Evolutionary conservation across 2,888 invertebrate genomes (phyloP).

Genomic region (Apamea sordens): DNA sequence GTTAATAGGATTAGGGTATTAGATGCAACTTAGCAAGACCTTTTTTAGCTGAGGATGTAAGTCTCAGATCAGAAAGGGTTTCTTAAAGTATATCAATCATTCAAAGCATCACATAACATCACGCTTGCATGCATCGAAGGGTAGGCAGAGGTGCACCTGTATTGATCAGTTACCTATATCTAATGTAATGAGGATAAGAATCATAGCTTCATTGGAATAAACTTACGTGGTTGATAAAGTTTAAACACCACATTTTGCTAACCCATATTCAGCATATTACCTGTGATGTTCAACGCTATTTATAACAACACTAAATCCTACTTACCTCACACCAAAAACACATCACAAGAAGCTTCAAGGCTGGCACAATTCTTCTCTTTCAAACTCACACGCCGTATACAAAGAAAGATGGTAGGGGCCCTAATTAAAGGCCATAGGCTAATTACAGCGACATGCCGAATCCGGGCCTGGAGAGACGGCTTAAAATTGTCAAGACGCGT

Average conservation of each 20-base stretch:
- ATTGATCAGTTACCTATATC: background rate
- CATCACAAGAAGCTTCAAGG: background rate
- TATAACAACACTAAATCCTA: background rate
- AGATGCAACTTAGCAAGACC: background rate
- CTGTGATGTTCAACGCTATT: background rate
- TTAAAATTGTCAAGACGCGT: conserved; percentile 73
- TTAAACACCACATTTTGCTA: background rate
- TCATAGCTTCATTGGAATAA: background rate
- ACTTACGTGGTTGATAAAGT: background rate
- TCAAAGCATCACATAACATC: background rate
- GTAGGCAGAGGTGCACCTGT: background rate
- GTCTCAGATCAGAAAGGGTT: background rate
- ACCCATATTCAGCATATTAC: background rate
- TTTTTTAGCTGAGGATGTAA: background rate
- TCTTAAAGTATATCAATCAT: background rate
- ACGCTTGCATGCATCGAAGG: background rate
- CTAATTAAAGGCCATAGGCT: conserved; percentile 68
- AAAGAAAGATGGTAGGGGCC: conserved; percentile 44
- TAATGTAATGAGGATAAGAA: background rate
- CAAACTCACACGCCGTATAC: conserved; percentile 29
- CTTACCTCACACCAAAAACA: conserved; percentile 12
- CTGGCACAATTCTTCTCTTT: conserved; percentile 25
- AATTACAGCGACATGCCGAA: conserved; percentile 73
- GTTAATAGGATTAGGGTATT: conserved; percentile 12
- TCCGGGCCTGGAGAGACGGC: conserved; percentile 62